Conservation (phyloP, 2,113 vertebrate genomes). For the Panthera tigris region DNA sequence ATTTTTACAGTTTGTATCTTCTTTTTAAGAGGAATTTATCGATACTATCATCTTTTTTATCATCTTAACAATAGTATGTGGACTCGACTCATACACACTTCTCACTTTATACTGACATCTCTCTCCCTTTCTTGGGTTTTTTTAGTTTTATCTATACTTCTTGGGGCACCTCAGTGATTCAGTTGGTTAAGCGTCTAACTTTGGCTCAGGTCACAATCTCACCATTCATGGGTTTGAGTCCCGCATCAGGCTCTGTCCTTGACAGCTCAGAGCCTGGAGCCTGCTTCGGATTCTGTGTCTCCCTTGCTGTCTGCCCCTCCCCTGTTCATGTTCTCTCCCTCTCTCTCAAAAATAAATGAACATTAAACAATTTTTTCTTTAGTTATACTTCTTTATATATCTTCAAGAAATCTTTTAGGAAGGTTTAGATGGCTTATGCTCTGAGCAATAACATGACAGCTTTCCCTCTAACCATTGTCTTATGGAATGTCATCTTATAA, state of each 20-base stretch:
- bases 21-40: constrained; percentile 5
- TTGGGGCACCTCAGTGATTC: too few species aligned
- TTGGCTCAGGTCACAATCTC: too few species aligned
- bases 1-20: not conserved
- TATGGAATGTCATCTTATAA: not conserved
- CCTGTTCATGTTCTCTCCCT: too few species aligned
- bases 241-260: too few species aligned
- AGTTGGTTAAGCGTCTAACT: too few species aligned
- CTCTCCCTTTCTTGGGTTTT: not conserved
- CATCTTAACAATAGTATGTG: not conserved
- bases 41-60: not conserved
- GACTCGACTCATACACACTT: not conserved
- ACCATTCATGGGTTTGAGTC: too few species aligned
- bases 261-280: too few species aligned
- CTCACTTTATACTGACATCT: not conserved
- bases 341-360: too few species aligned
- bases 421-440: not conserved
- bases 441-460: not conserved
- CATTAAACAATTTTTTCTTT: not conserved
- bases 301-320: too few species aligned
- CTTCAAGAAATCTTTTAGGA: not conserved
- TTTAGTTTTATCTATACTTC: too few species aligned
- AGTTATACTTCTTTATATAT: not conserved
- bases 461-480: not conserved
- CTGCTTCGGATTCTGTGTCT: too few species aligned